Conservation (phyloP, 2,113 vertebrate genomes). For the Heterotis niloticus region DNA sequence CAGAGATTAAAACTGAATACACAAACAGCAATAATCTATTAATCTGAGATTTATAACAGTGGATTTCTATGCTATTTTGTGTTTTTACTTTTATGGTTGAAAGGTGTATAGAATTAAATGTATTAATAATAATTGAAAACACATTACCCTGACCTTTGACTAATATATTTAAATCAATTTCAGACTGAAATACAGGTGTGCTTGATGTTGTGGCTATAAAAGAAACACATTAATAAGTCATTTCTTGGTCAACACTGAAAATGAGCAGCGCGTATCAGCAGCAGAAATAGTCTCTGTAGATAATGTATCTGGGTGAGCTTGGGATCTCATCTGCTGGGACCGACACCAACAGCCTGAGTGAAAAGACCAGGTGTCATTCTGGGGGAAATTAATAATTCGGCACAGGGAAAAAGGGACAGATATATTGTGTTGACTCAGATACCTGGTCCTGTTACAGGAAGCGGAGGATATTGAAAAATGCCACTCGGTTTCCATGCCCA, state of each 20-base stretch:
- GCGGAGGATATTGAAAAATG: slow-evolving; percentile 3
- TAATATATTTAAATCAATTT: too few relatives aligned
- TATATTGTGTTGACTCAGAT: background rate
- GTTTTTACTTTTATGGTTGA: too few relatives aligned
- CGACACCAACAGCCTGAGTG: background rate
- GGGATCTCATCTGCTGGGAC: background rate
- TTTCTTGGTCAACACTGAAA: too few relatives aligned
- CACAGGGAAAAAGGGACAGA: background rate
- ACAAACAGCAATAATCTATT: too few relatives aligned
- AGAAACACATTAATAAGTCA: background rate
- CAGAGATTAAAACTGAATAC: too few relatives aligned
- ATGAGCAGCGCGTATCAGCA: background rate
- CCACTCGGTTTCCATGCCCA: background rate
- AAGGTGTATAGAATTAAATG: too few relatives aligned
- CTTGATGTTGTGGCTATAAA: background rate
- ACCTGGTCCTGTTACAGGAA: slow-evolving; percentile 1
- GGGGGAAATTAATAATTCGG: background rate
- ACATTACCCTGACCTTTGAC: too few relatives aligned
- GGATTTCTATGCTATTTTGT: too few relatives aligned
- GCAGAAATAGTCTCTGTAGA: background rate
- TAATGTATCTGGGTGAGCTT: background rate
- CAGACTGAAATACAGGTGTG: background rate
- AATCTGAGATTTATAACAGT: too few relatives aligned
- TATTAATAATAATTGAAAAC: too few relatives aligned
- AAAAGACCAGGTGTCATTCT: slow-evolving; percentile 3